Evolutionary conservation across 1,140 invertebrate genomes (phyloP).

Genomic region (Aphelinus certus): DNA sequence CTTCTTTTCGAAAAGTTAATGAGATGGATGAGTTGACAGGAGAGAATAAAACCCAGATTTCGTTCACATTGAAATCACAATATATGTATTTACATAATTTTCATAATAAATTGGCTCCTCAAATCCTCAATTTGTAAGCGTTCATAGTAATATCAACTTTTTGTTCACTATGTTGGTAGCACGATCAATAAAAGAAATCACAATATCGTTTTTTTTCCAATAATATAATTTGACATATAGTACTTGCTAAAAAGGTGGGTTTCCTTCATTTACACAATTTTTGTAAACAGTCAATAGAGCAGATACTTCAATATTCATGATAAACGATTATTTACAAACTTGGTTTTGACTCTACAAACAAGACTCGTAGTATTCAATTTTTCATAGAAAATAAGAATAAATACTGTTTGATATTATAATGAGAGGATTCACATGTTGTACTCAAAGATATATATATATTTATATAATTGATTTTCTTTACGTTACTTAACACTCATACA

Average conservation of each 20-base stretch:
- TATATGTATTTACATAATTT: conserved; percentile 56
- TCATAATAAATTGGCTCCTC: conserved; percentile 7
- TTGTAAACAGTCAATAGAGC: not conserved
- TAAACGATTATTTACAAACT: conserved; percentile 29
- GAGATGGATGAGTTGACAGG: conserved; percentile 41
- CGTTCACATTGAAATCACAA: conserved; percentile 63
- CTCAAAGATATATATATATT: not conserved
- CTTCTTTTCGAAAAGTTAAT: too few relatives aligned
- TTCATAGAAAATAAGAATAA: conserved; percentile 11
- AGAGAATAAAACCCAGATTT: conserved; percentile 51
- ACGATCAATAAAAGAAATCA: conserved; percentile 19
- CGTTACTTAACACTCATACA: not conserved
- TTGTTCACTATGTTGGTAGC: not conserved
- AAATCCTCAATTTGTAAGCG: conserved; percentile 14
- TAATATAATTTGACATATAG: not conserved
- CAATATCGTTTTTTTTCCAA: conserved; percentile 11
- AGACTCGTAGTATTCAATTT: not conserved
- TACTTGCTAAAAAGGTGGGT: not conserved
- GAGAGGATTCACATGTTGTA: not conserved
- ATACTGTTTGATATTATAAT: conserved; percentile 2
- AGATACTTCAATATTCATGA: not conserved
- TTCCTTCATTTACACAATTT: not conserved
- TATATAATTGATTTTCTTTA: not conserved
- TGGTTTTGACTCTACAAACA: conserved; percentile 6
- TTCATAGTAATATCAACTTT: conserved; percentile 13